Evolutionary conservation across 2,888 invertebrate species (phyloP), one percentile per base, ranked within the genome.

Genomic region (Ormyrus pomaceus): DNA sequence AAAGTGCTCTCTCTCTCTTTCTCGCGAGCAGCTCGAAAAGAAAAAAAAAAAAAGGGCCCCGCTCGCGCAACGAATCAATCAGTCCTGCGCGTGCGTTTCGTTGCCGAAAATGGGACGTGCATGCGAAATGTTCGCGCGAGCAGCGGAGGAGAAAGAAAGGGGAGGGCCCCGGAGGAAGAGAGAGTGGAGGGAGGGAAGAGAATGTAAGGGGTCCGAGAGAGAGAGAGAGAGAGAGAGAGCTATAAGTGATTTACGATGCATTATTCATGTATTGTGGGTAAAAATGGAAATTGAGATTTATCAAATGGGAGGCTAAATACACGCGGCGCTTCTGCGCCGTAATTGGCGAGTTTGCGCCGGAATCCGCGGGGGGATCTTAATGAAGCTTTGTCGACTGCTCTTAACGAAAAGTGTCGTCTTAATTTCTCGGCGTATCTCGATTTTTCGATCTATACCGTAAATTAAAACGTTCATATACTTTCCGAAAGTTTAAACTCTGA

Each of bases 171-270:
- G 55, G 55, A 68, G 55, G 45, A 68, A 10, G 13, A 34, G 34
- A 62, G 10, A 62, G n/a, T 9, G 7, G 51, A 46, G 46, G 59
- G 11, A 34, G 13, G 19, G 10, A 59, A 61, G 50, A 70, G 45
- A 70, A 70, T 56, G 69, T 58, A 19, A 7, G 13, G 19, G 34
- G 34, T 48, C 11, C n/a, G 19, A 9, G 66, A 19, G 19, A 6
- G 51, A 50, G n/a, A 68, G 68, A n/a, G n/a, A n/a, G n/a, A n/a
- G n/a, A n/a, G 7, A 65, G 51, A 50, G n/a, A 68, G 68, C 10
- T 56, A 11, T 69, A 56, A 65, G 74, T 50, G 65, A 65, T 74
- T 74, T 74, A 74, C 65, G 74, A 74, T 58, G 65, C 13, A 74
- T 74, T 74, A 74, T 74, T 65, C 65, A 55, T 58, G 50, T 51